These are phyloP conservation scores for Lipotes vexillifer DNA, from an alignment of 2,113 vertebrate genomes.

Conservation along the genomic window DNA sequence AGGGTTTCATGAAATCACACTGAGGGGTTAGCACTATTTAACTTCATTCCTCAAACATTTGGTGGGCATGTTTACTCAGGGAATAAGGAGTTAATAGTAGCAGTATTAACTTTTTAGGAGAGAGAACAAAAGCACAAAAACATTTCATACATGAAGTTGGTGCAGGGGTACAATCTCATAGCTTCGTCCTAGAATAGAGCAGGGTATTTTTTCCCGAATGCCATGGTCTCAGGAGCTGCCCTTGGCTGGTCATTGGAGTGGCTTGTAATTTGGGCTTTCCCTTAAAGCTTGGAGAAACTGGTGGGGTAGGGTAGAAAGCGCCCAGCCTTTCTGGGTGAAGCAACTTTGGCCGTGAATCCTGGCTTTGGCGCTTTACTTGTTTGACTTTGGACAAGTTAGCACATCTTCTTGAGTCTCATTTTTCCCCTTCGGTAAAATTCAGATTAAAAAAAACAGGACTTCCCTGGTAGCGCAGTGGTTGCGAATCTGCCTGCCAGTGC, in stretches of 20 bases:
- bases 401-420: not conserved
- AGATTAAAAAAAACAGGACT: not conserved
- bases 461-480: no score
- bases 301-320: not conserved
- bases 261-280: not conserved
- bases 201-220: not conserved
- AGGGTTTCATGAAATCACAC: not conserved
- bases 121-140: not conserved
- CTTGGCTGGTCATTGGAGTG: not conserved
- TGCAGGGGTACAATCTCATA: not conserved
- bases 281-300: not conserved
- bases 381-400: not conserved
- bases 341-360: not conserved
- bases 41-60: not conserved
- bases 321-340: not conserved
- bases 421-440: not conserved
- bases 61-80: not conserved
- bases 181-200: not conserved
- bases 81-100: not conserved
- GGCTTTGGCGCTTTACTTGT: not conserved
- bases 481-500: no score
- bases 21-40: not conserved
- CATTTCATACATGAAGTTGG: not conserved
- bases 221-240: not conserved
- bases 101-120: not conserved